These are phyloP conservation scores for Dinothrombium tinctorium DNA, from an alignment of 1,140 invertebrate species.

Conservation along the genomic window DNA sequence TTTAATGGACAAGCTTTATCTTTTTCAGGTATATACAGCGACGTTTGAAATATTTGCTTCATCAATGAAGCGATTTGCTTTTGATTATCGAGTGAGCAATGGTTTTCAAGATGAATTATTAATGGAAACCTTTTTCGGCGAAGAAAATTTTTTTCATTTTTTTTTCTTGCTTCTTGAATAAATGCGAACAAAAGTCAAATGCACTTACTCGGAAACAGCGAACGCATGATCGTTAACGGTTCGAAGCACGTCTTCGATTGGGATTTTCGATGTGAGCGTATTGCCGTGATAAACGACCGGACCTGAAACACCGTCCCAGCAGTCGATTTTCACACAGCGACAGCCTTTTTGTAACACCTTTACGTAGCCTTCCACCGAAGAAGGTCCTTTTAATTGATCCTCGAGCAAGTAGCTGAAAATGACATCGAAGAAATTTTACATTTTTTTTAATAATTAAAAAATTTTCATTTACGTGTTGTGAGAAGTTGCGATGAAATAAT, in stretches of 20 bases:
- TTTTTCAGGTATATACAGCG: background rate
- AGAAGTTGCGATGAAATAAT: constrained; percentile 31
- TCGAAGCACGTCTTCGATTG: constrained; percentile 28
- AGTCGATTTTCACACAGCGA: constrained; percentile 26
- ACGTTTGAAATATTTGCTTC: constrained; percentile 14
- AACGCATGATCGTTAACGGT: constrained; percentile 32
- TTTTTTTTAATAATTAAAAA: background rate
- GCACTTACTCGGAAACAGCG: constrained; percentile 23
- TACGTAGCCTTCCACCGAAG: constrained; percentile 30
- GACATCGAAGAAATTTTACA: background rate
- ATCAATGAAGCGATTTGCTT: constrained; percentile 18
- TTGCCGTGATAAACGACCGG: constrained; percentile 29
- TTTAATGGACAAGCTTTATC: constrained; percentile 11
- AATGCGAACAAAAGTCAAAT: background rate
- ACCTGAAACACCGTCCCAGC: constrained; percentile 30
- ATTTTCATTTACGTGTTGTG: constrained; percentile 25
- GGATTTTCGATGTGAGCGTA: constrained; percentile 31
- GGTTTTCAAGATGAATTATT: constrained; percentile 24
- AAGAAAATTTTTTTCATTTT: constrained; percentile 1
- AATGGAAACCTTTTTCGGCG: constrained; percentile 20
- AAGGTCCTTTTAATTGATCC: constrained; percentile 31
- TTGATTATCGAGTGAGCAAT: constrained; percentile 21
- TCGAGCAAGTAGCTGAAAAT: constrained; percentile 27
- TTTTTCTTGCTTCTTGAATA: background rate
- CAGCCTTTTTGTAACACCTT: constrained; percentile 21